These are phyloP conservation scores for Platycercus adscitus DNA, from an alignment of 2,113 vertebrate species.

Conservation along the genomic window DNA sequence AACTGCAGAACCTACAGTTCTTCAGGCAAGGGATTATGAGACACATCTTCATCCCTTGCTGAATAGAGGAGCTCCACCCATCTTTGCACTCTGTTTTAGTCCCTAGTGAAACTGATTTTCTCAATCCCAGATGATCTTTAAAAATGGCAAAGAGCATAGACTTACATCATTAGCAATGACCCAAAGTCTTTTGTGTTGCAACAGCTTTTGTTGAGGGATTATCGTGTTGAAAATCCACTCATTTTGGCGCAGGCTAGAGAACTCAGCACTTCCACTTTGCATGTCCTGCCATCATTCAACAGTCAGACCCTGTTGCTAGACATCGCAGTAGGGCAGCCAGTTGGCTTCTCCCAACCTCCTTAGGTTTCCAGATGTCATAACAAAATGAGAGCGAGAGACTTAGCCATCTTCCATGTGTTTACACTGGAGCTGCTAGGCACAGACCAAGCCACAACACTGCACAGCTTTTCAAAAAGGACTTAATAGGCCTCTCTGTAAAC, in stretches of 20 bases:
- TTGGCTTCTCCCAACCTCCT: conserved; percentile 51
- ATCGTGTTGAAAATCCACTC: conserved; percentile 23
- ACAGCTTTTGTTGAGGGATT: conserved; percentile 11
- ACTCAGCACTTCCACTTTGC: conserved; percentile 5
- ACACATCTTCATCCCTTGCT: neutral
- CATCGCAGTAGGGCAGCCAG: conserved; percentile 8
- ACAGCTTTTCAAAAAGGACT: conserved; percentile 62
- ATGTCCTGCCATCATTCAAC: conserved; percentile 34
- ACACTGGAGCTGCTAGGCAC: conserved; percentile 40
- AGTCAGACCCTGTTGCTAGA: conserved; percentile 26
- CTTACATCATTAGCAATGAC: conserved; percentile 11
- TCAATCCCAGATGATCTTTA: neutral
- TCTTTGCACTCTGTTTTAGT: neutral
- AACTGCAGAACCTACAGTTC: neutral
- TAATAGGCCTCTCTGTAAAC: conserved; percentile 70
- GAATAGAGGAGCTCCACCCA: neutral
- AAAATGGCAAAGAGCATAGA: neutral
- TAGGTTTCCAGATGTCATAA: conserved; percentile 64
- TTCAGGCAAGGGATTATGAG: neutral
- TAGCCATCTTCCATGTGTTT: conserved; percentile 62
- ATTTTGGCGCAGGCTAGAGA: conserved; percentile 26
- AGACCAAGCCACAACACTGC: conserved; percentile 47
- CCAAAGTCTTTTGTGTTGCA: conserved; percentile 25
- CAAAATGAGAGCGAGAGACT: conserved; percentile 38
- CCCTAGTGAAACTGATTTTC: neutral